These are phyloP conservation scores for Ethmia dodecea DNA, from an alignment of 2,888 invertebrate species.

Conservation along the genomic window DNA sequence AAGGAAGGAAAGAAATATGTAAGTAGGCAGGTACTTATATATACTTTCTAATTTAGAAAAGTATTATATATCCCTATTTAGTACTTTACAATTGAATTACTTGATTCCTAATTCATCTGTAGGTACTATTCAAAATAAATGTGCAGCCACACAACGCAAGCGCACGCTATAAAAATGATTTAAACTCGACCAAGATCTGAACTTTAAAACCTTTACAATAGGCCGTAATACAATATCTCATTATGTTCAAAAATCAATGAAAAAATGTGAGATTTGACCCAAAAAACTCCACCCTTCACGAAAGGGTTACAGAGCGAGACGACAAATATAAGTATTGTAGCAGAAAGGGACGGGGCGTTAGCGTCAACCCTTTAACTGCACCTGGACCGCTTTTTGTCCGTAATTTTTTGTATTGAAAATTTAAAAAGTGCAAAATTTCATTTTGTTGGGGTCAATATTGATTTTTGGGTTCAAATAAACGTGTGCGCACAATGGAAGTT, in stretches of 20 bases:
- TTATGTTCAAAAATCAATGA: slow-evolving; percentile 61
- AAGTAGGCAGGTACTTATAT: no score
- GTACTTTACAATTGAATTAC: no score
- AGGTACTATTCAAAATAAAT: neutral
- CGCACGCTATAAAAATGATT: slow-evolving; percentile 20
- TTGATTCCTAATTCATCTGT: no score
- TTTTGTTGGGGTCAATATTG: slow-evolving; percentile 71
- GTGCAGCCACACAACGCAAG: slow-evolving; percentile 18
- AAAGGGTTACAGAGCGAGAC: slow-evolving; percentile 63
- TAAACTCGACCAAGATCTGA: slow-evolving; percentile 34
- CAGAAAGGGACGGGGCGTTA: slow-evolving; percentile 32
- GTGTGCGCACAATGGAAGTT: slow-evolving; percentile 48
- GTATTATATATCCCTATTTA: no score
- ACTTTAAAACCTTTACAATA: slow-evolving; percentile 46
- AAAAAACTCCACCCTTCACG: slow-evolving; percentile 60
- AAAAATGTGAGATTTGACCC: slow-evolving; percentile 71
- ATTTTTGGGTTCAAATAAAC: slow-evolving; percentile 55
- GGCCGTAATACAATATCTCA: slow-evolving; percentile 70
- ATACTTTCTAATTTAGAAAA: no score
- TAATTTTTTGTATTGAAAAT: slow-evolving; percentile 56
- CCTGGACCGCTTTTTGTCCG: slow-evolving; percentile 58
- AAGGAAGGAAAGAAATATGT: no score
- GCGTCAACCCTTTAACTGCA: slow-evolving; percentile 65
- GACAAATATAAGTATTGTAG: slow-evolving; percentile 18
- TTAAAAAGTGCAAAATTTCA: slow-evolving; percentile 71